Conservation (phyloP, 2,113 vertebrate genomes). For the Tautogolabrus adspersus region DNA sequence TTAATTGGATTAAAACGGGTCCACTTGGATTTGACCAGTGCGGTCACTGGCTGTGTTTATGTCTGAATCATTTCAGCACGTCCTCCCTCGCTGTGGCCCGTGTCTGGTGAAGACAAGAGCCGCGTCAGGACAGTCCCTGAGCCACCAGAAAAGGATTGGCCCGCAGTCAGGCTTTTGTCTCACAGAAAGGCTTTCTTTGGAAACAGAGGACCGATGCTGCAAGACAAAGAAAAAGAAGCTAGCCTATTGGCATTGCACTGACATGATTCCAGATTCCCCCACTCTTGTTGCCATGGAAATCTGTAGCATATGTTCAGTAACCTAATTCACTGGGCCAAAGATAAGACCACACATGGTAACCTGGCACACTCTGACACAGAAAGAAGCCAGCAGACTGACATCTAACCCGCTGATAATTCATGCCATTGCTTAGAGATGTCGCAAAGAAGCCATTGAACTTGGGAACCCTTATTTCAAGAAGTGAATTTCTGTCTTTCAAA, state of each 20-base stretch:
- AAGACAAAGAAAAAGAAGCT: constrained; percentile 21
- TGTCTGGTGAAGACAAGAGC: constrained; percentile 44
- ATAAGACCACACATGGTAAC: constrained; percentile 59
- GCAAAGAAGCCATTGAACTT: background rate
- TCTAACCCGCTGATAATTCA: constrained; percentile 8
- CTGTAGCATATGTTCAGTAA: constrained; percentile 76
- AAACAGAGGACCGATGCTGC: constrained; percentile 50
- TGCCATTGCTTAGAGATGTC: background rate
- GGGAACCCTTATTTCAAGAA: background rate
- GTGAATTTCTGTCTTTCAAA: background rate
- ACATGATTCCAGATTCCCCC: constrained; percentile 65
- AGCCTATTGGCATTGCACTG: constrained; percentile 58
- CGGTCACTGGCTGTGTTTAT: constrained; percentile 56
- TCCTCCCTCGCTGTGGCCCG: constrained; percentile 15
- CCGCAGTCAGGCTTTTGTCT: constrained; percentile 45
- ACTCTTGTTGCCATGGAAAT: constrained; percentile 78
- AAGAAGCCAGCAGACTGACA: constrained; percentile 8
- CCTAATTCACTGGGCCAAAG: constrained; percentile 61
- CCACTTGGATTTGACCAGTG: constrained; percentile 59
- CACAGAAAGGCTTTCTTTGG: constrained; percentile 41
- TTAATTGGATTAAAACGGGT: constrained; percentile 78
- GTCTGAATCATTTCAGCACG: constrained; percentile 60
- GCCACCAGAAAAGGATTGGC: constrained; percentile 54
- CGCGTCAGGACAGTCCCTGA: constrained; percentile 41
- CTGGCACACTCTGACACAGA: constrained; percentile 28